Evolutionary conservation across 2,113 vertebrate species (phyloP).

Genomic region (Camelus bactrianus): DNA sequence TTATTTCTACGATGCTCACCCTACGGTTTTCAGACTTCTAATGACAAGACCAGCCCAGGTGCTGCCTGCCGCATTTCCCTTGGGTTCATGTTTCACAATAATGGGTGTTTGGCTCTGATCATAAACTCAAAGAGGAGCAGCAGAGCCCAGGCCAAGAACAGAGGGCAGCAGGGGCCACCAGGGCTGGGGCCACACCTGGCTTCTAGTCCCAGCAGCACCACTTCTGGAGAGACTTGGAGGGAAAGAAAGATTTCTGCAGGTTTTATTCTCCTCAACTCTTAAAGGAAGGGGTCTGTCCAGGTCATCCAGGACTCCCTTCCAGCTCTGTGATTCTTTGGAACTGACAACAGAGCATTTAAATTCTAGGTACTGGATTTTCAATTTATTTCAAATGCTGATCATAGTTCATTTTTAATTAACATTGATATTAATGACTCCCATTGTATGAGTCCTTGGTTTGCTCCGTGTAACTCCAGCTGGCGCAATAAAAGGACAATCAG

Average conservation of each 20-base stretch:
- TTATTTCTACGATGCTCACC: not conserved
- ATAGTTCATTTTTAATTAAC: not conserved
- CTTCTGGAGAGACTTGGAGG: not conserved
- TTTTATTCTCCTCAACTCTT: not conserved
- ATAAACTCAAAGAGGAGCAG: not conserved
- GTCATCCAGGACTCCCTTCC: not conserved
- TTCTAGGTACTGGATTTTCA: not conserved
- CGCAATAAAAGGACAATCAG: not conserved
- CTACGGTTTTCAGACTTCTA: not conserved
- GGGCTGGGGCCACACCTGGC: not conserved
- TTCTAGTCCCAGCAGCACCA: not conserved
- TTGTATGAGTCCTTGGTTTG: not conserved
- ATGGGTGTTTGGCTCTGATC: not conserved
- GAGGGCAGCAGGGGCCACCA: rapidly evolving
- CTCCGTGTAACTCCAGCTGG: not conserved
- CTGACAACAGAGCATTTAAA: not conserved
- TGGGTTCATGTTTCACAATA: not conserved
- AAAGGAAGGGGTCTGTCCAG: not conserved
- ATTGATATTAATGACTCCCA: not conserved
- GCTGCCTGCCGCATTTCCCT: not conserved
- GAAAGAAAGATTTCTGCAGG: not conserved
- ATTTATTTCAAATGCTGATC: not conserved
- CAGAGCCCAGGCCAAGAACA: not conserved
- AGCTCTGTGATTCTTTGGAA: not conserved
- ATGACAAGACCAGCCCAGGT: not conserved